Evolutionary conservation across 2,113 vertebrate genomes (phyloP), one percentile per base, ranked within the genome.

Genomic region (Mungos mungo): DNA sequence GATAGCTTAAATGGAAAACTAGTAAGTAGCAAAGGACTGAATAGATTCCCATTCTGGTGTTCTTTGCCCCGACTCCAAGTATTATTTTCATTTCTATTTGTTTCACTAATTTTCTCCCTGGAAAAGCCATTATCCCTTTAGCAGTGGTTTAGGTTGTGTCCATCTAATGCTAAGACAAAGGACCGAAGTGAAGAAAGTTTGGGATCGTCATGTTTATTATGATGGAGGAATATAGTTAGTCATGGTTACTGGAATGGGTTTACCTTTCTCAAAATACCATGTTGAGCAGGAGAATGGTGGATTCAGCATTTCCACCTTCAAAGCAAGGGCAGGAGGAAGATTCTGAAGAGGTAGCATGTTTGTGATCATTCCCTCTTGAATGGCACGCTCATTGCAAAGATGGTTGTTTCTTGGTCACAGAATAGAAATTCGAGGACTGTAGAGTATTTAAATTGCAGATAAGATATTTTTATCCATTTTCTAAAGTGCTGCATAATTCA

Each of bases 391-490:
- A 86, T 76, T 74, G 38, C 72, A 79, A 86, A 94, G 47, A 38
- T 95, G 41, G 41, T 85, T 95, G 54, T 94, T 87, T 57, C 25
- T 97, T 35, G 1, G 41, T 90, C 25, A 80, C 74, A 63, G 92
- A 94, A 83, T 57, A 93, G 89, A 77, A 95, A 93, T 81, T 50
- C 72, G 76, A 97, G 54, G 84, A 57, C 31, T 69, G 31, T 45
- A 83, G n/a, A 60, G 33, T 81, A 96, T 97, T 90, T 97, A 97
- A 90, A 95, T 96, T 97, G 96, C 93, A 96, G 96, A 97, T 96
- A 90, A 90, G 79, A 52, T 93, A 93, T 86, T 97, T 96, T 95
- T 76, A 77, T 94, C 50, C 65, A 76, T 95, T 95, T 97, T 96
- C 41, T 71, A 76, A 96, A 97, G 90, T 92, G 80, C 50, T 96